phyloP scores from a whole-genome alignment of 2,888 invertebrate species.

The Girardia tigrina region DNA sequence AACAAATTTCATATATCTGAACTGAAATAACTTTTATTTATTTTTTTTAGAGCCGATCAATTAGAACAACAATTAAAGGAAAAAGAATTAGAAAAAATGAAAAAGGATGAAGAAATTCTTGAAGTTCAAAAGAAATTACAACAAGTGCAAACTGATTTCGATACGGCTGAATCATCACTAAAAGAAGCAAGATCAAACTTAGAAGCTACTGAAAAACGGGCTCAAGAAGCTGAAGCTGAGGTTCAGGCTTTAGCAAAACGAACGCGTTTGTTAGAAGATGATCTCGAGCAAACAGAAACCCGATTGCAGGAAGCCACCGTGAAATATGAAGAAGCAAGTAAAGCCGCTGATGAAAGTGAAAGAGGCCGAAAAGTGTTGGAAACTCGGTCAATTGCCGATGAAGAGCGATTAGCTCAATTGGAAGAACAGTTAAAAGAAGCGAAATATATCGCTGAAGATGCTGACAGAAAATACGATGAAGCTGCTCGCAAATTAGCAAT shows the following conservation, averaged over 20 bases:
- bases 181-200: slow-evolving; percentile 86
- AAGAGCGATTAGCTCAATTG: slow-evolving; percentile 94
- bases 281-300: slow-evolving; percentile 95
- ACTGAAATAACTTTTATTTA: not conserved
- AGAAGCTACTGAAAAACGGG: slow-evolving; percentile 87
- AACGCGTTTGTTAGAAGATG: slow-evolving; percentile 96
- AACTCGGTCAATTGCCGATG: slow-evolving; percentile 93
- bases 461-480: slow-evolving; percentile 43
- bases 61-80: slow-evolving; percentile 82
- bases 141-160: slow-evolving; percentile 94
- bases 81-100: slow-evolving; percentile 57
- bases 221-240: slow-evolving; percentile 71
- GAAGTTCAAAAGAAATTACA: slow-evolving; percentile 98
- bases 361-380: slow-evolving; percentile 97
- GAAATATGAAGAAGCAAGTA: slow-evolving; percentile 96
- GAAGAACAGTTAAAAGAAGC: slow-evolving; percentile 55
- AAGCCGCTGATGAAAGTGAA: slow-evolving; percentile 99
- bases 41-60: slow-evolving; percentile 62
- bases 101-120: slow-evolving; percentile 82
- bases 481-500: slow-evolving; percentile 35
- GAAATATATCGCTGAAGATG: slow-evolving; percentile 40
- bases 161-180: slow-evolving; percentile 89
- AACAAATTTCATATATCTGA: not conserved
- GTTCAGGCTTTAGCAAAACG: slow-evolving; percentile 94
- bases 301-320: slow-evolving; percentile 90